Evolutionary conservation across 1,140 invertebrate genomes (phyloP).

Genomic region (Drosophila rhopaloa): DNA sequence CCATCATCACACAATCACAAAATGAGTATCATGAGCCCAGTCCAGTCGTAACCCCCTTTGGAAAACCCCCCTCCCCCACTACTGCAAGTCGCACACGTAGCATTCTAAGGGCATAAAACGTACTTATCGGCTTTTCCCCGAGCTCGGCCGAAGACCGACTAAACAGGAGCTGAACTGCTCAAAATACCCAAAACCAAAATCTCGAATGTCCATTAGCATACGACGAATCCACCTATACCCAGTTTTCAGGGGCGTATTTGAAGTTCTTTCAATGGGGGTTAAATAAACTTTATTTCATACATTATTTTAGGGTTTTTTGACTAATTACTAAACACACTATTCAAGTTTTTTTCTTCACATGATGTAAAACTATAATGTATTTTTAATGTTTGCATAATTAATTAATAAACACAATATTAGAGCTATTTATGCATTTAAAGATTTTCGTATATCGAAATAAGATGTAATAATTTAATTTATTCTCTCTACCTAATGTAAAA

Average conservation of each 20-base stretch:
- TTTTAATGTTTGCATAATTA: no score
- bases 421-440: no score
- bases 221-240: constrained; percentile 56
- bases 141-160: constrained; percentile 44
- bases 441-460: no score
- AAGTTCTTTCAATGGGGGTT: not conserved
- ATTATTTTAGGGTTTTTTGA: no score
- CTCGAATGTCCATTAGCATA: constrained; percentile 84
- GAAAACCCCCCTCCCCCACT: constrained; percentile 17
- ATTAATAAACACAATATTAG: no score
- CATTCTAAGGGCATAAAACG: constrained; percentile 81
- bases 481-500: no score
- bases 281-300: no score
- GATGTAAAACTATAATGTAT: no score
- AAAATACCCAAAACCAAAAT: constrained; percentile 83
- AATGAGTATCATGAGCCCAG: constrained; percentile 74
- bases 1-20: constrained; percentile 83
- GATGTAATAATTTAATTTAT: no score
- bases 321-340: no score
- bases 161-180: constrained; percentile 73
- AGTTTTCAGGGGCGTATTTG: not conserved
- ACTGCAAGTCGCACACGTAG: constrained; percentile 56
- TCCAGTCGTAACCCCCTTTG: constrained; percentile 41
- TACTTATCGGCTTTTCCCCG: constrained; percentile 80
- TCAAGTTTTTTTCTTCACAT: no score